Percentiles rank a stretch among this genome's conserved stretches.
phyloP scores from a whole-genome alignment of 1,140 invertebrate genomes.

The Sipha flava region DNA sequence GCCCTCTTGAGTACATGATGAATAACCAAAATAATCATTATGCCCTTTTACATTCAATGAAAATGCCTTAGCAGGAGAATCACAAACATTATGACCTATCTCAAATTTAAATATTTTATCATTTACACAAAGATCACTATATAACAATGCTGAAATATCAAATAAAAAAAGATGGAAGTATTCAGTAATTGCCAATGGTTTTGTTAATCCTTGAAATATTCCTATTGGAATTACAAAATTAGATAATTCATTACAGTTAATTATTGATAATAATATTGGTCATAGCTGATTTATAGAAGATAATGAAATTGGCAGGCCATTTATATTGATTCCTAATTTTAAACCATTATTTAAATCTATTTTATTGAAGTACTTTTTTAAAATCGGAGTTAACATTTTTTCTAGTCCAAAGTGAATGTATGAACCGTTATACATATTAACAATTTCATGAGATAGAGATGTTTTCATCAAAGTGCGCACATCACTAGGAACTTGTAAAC shows the following conservation, averaged over 20 bases:
- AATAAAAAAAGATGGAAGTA: not conserved
- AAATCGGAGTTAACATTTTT: not conserved
- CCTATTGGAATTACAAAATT: not conserved
- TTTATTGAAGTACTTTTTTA: not conserved
- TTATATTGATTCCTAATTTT: not conserved
- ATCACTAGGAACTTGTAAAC: not conserved
- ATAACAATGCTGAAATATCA: not conserved
- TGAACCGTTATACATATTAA: slow-evolving; percentile 43
- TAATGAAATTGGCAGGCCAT: not conserved
- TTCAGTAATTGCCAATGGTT: not conserved
- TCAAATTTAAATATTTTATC: not conserved
- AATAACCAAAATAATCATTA: not conserved
- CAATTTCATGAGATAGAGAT: slow-evolving; percentile 44
- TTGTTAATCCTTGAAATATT: not conserved
- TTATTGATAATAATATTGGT: not conserved
- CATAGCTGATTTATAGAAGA: not conserved
- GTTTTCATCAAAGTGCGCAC: not conserved
- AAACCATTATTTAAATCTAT: slow-evolving; percentile 44
- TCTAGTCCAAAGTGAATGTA: not conserved
- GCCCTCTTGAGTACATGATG: not conserved
- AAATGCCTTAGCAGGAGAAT: not conserved
- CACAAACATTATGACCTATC: not conserved
- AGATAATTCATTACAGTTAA: not conserved
- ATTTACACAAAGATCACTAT: not conserved
- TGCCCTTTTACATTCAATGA: not conserved